These are phyloP conservation scores for Drosophila rhopaloa DNA, from an alignment of 1,140 invertebrate genomes.

Conservation along the genomic window DNA sequence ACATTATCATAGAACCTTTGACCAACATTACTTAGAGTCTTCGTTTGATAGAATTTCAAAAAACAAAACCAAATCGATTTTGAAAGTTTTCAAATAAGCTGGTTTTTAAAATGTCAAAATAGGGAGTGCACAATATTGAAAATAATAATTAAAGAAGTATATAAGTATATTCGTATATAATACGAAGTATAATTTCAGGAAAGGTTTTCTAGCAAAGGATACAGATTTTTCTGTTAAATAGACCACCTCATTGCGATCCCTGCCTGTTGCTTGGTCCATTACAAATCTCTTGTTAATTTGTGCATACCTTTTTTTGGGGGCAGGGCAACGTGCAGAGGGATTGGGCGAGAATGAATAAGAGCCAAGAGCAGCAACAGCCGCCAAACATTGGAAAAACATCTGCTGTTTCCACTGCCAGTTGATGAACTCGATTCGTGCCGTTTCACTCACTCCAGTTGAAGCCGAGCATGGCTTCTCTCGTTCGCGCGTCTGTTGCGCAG, in stretches of 20 bases:
- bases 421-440: constrained; percentile 75
- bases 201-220: no score
- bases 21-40: no score
- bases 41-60: no score
- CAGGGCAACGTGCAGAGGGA: background rate
- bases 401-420: constrained; percentile 71
- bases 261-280: constrained; percentile 26
- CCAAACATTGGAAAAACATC: constrained; percentile 80
- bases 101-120: no score
- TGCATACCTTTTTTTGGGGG: constrained; percentile 10
- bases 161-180: no score
- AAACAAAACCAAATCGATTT: no score
- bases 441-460: constrained; percentile 15
- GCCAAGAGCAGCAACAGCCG: constrained; percentile 62
- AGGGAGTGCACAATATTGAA: no score
- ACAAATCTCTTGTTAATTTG: constrained; percentile 40
- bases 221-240: background rate
- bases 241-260: background rate
- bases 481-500: constrained; percentile 75
- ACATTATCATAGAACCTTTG: background rate
- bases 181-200: no score
- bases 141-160: no score
- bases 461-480: constrained; percentile 37
- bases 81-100: no score
- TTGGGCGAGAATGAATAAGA: constrained; percentile 25